Evolutionary conservation across 1,140 invertebrate genomes (phyloP).

Genomic region (Trichoplusia ni): DNA sequence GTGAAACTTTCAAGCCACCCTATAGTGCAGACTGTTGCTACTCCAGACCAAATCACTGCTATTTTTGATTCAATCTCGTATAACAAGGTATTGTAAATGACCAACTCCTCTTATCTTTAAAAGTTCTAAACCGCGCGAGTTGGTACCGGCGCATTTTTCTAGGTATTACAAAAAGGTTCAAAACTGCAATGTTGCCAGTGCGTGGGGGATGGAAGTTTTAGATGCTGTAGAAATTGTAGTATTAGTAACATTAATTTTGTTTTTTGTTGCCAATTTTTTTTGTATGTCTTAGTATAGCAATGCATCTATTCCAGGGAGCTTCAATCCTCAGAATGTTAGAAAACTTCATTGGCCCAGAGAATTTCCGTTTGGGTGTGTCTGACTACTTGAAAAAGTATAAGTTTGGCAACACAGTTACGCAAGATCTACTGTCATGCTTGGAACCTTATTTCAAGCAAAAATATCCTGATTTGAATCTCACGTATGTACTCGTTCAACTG

Average conservation of each 20-base stretch:
- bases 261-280: background rate
- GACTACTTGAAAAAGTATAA: conserved; percentile 87
- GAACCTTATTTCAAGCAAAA: conserved; percentile 75
- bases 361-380: conserved; percentile 88
- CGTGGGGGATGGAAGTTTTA: no score
- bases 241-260: background rate
- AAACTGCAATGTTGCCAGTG: no score
- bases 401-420: conserved; percentile 90
- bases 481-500: conserved; percentile 59
- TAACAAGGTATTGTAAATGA: conserved; percentile 95
- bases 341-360: conserved; percentile 88
- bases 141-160: no score
- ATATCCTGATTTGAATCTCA: conserved; percentile 61
- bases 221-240: no score
- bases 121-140: no score
- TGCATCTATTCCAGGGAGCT: conserved; percentile 85
- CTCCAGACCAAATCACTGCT: conserved; percentile 94
- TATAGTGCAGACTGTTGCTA: conserved; percentile 91
- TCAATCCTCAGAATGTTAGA: conserved; percentile 95
- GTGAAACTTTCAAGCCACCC: conserved; percentile 92
- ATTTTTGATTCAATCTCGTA: conserved; percentile 97
- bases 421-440: conserved; percentile 88
- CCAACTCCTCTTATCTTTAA: no score
- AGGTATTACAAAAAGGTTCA: no score
- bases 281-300: background rate